A percentile compares a stretch with the other conserved stretches of the same genome.
Conservation (phyloP, 2,113 vertebrate genomes). For the Nycticorax nycticorax region DNA sequence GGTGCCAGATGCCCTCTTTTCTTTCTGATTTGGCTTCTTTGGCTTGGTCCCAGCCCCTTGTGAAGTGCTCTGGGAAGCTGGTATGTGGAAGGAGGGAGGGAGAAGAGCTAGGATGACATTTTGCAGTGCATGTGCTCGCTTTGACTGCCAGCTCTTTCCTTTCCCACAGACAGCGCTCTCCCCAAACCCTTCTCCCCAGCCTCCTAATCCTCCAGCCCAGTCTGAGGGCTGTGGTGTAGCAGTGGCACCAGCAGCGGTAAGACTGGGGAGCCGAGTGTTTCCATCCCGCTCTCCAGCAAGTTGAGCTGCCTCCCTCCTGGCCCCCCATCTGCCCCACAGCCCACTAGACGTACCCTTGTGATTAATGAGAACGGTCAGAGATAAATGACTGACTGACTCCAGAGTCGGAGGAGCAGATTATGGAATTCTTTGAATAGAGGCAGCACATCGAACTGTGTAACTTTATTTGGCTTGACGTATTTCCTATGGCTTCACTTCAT, state of each 20-base stretch:
- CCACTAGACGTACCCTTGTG: background rate
- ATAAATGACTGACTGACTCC: background rate
- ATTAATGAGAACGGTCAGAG: background rate
- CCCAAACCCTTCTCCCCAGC: background rate
- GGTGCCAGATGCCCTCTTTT: background rate
- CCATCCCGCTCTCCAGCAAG: slow-evolving; percentile 31
- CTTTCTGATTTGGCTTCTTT: background rate
- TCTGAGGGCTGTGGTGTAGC: slow-evolving; percentile 24
- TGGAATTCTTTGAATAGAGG: background rate
- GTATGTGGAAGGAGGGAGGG: background rate
- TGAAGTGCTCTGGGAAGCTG: background rate
- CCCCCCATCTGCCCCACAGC: background rate
- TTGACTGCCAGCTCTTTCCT: background rate
- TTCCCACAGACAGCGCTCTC: slow-evolving; percentile 37
- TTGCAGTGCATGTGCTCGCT: slow-evolving; percentile 11
- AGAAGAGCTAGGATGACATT: slow-evolving; percentile 14
- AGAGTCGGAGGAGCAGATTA: background rate
- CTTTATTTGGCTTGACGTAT: background rate
- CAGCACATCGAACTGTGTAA: background rate
- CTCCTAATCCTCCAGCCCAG: background rate
- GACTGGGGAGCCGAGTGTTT: background rate
- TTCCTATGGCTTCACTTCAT: slow-evolving; percentile 3
- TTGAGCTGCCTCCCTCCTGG: background rate
- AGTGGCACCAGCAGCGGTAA: background rate
- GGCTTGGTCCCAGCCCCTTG: background rate